phyloP scores from a whole-genome alignment of 2,113 vertebrate genomes.

The pig (Sus scrofa) region T2T-Sscrofa CM000828.6:55011501-55012000 shows the following conservation, averaged over 20 bases:
- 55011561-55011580: neutral
- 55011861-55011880: too few species aligned
- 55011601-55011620: neutral
- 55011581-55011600: neutral
- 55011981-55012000: too few species aligned
- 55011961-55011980: too few species aligned
- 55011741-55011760: neutral
- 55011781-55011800: too few species aligned
- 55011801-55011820: too few species aligned
- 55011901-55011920: too few species aligned
- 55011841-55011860: too few species aligned
- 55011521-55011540: neutral
- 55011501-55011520: neutral
- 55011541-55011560: neutral
- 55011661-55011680: neutral
- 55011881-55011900: too few species aligned
- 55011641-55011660: conserved; percentile 40
- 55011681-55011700: neutral
- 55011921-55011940: too few species aligned
- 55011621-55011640: neutral
- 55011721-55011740: neutral
- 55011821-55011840: too few species aligned
- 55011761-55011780: neutral
- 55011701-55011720: neutral
- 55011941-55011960: too few species aligned